A percentile compares a stretch with the other conserved stretches of the same genome.
phyloP scores from a whole-genome alignment of 1,140 invertebrate species.

The Penaeus vannamei region DNA sequence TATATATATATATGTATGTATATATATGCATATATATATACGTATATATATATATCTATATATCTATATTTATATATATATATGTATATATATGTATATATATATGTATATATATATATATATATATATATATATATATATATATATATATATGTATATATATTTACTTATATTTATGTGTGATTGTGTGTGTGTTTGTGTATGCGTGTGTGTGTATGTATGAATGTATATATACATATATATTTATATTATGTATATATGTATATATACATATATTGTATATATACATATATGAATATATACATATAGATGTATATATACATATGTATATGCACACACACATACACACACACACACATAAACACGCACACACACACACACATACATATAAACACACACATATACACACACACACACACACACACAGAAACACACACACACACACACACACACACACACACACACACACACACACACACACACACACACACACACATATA shows the following conservation, averaged over 20 bases:
- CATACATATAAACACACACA: background rate
- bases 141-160: no score
- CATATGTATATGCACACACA: background rate
- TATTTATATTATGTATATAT: background rate
- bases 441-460: background rate
- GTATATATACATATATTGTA: conserved; percentile 6
- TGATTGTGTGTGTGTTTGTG: no score
- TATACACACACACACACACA: background rate
- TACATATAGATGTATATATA: background rate
- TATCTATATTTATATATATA: no score
- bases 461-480: background rate
- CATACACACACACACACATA: background rate
- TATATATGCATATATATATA: no score
- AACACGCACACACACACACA: background rate
- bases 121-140: no score
- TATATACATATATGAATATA: background rate
- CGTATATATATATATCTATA: no score
- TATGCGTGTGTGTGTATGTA: no score
- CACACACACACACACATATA: background rate
- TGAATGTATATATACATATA: background rate
- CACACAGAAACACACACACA: background rate
- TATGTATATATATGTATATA: no score
- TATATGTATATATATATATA: no score
- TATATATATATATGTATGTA: no score
- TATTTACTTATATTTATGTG: no score